Percentiles rank a stretch among this genome's conserved stretches.
phyloP scores from a whole-genome alignment of 2,113 vertebrate species.

The Lucifuga dentata region DNA sequence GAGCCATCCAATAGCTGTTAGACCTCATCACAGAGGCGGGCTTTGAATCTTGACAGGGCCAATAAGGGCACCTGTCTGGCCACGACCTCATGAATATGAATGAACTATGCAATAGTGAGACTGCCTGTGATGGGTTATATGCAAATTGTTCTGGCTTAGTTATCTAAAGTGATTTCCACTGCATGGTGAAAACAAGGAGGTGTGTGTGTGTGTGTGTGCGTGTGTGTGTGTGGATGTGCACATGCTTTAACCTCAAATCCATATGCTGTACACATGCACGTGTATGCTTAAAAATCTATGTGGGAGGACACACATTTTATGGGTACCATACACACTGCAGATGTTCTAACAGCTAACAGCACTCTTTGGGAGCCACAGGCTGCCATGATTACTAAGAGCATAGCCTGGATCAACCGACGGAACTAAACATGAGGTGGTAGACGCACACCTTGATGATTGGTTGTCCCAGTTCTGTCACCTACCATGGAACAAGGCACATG shows the following conservation, averaged over 20 bases:
- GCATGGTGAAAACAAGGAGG: conserved; percentile 35
- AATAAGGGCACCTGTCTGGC: conserved; percentile 56
- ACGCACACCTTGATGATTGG: conserved; percentile 67
- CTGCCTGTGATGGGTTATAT: conserved; percentile 66
- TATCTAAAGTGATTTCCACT: conserved; percentile 73
- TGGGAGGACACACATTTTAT: conserved; percentile 34
- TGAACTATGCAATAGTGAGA: conserved; percentile 40
- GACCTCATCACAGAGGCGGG: conserved; percentile 59
- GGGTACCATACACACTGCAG: conserved; percentile 26
- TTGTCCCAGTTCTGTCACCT: conserved; percentile 77
- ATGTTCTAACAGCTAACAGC: conserved; percentile 50
- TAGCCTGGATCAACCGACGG: conserved; percentile 48
- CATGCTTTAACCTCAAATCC: too few relatives aligned
- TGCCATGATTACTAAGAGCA: conserved; percentile 69
- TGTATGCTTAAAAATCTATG: conserved; percentile 3
- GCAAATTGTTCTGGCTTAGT: conserved; percentile 68
- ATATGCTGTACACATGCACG: not conserved
- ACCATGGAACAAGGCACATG: conserved; percentile 39
- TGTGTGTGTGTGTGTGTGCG: not conserved
- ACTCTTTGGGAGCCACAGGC: conserved; percentile 62
- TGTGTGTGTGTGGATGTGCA: not conserved
- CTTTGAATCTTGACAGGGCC: conserved; percentile 53
- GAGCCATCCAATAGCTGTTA: conserved; percentile 56
- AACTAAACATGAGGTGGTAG: conserved; percentile 60
- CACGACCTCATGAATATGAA: conserved; percentile 74